Conservation (phyloP, 2,888 invertebrate species). For the Synergus japonicus region DNA sequence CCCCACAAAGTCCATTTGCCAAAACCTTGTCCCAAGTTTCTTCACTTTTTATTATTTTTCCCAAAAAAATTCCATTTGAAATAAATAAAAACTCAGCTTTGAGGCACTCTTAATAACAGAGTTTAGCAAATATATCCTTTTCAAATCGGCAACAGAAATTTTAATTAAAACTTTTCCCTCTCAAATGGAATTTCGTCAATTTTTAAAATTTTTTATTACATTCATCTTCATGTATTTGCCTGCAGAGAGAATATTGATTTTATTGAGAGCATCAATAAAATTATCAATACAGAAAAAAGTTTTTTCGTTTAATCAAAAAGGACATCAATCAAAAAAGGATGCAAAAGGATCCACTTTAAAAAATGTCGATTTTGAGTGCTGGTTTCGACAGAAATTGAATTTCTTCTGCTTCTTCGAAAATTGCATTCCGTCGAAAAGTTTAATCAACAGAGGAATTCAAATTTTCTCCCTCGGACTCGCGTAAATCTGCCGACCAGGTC, state of each 20-base stretch:
- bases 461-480: slow-evolving; percentile 43
- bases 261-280: background rate
- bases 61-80: background rate
- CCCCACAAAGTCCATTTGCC: background rate
- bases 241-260: no score
- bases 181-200: no score
- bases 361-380: slow-evolving; percentile 19
- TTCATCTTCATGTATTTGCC: no score
- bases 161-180: slow-evolving; percentile 5
- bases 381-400: slow-evolving; percentile 8
- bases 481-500: slow-evolving; percentile 50
- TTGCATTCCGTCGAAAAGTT: slow-evolving; percentile 18
- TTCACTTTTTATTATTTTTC: background rate
- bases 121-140: background rate
- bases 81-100: background rate
- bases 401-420: slow-evolving; percentile 32
- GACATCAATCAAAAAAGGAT: background rate
- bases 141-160: slow-evolving; percentile 6
- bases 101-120: background rate
- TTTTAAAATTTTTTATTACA: no score
- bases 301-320: background rate
- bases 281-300: background rate
- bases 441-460: slow-evolving; percentile 50
- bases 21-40: background rate
- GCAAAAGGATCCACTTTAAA: background rate